Percentiles rank a stretch among this genome's conserved stretches.
Conservation (phyloP, 1,140 invertebrate species). For the Bombyx mandarina region DNA sequence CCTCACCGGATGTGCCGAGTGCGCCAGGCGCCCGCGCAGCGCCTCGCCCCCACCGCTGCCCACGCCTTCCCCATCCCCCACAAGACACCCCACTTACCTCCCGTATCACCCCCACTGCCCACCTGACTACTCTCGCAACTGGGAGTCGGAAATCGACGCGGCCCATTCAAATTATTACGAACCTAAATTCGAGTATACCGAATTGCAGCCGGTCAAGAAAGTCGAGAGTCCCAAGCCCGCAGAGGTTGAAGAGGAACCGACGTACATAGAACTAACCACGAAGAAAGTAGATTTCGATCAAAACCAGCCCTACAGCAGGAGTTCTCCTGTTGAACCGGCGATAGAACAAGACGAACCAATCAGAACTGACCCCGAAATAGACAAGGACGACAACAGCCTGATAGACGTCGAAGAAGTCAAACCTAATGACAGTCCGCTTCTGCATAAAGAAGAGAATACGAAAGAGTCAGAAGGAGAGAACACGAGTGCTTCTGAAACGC, state of each 20-base stretch:
- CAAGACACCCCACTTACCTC: constrained; percentile 61
- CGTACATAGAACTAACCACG: constrained; percentile 59
- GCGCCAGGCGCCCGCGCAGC: constrained; percentile 88
- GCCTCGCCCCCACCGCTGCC: constrained; percentile 74
- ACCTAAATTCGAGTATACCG: constrained; percentile 57
- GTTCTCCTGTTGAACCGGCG: constrained; percentile 39
- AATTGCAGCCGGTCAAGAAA: constrained; percentile 56
- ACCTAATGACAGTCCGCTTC: constrained; percentile 36
- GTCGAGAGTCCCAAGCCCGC: constrained; percentile 48
- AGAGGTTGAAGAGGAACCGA: constrained; percentile 51
- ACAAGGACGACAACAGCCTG: constrained; percentile 57
- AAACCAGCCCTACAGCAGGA: constrained; percentile 34
- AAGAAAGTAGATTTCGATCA: constrained; percentile 49
- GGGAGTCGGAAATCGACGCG: constrained; percentile 69
- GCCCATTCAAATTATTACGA: constrained; percentile 57
- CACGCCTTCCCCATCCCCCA: constrained; percentile 71
- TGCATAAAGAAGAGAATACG: constrained; percentile 25
- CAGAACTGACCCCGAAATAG: constrained; percentile 53
- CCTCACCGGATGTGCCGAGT: constrained; percentile 93
- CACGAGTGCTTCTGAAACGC: constrained; percentile 35
- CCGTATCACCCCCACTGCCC: constrained; percentile 55
- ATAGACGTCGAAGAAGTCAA: constrained; percentile 61
- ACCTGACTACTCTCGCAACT: constrained; percentile 62
- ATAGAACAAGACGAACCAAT: constrained; percentile 56
- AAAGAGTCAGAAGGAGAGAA: constrained; percentile 49